These are phyloP conservation scores for Todiramphus saurophagus DNA, from an alignment of 2,113 vertebrate species.

Conservation along the genomic window DNA sequence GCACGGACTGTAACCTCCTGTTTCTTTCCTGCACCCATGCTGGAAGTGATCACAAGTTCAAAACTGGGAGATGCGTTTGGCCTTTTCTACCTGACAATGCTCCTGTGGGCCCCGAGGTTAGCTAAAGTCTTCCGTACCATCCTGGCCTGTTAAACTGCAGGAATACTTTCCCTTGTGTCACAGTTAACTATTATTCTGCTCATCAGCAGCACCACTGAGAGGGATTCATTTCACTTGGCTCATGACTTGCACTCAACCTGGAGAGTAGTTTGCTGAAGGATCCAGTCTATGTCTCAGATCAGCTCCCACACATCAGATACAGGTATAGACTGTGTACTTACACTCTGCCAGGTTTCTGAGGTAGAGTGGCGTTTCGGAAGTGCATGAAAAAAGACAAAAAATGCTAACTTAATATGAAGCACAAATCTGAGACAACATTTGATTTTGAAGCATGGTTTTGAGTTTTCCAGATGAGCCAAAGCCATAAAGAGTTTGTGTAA, in stretches of 20 bases:
- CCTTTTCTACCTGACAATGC: neutral
- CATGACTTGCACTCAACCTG: neutral
- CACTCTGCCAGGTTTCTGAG: neutral
- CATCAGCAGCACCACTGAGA: neutral
- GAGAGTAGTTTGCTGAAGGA: neutral
- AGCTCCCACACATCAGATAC: neutral
- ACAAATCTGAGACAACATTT: neutral
- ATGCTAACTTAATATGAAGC: neutral
- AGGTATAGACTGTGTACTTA: neutral
- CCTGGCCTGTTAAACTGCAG: neutral
- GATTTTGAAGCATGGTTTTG: neutral
- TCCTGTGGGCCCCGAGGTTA: neutral
- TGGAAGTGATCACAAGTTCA: neutral
- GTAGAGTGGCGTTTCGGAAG: neutral
- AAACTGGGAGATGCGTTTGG: neutral
- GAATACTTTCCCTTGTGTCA: neutral
- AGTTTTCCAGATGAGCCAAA: neutral
- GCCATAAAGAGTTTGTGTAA: neutral
- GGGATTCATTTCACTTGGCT: neutral
- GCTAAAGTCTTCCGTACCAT: accelerated
- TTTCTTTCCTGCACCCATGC: neutral
- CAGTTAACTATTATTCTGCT: neutral
- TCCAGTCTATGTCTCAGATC: neutral
- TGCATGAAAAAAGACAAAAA: neutral
- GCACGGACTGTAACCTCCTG: accelerated